Conservation (phyloP, 2,113 vertebrate genomes). For the Phaethon lepturus region DNA sequence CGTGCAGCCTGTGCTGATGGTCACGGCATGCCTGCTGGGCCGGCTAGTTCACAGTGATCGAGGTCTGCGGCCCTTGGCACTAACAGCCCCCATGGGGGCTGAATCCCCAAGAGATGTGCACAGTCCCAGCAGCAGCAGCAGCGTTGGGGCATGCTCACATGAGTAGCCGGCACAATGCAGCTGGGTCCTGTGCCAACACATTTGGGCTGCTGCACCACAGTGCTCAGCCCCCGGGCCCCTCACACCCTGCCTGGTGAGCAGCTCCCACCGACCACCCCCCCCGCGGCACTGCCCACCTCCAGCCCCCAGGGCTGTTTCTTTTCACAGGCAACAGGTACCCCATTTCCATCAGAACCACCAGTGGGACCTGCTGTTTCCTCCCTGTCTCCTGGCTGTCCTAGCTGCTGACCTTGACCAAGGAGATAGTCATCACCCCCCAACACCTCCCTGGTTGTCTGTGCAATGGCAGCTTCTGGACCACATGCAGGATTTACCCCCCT, state of each 20-base stretch:
- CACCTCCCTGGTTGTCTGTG: not conserved
- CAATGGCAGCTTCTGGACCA: not conserved
- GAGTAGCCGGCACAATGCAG: not conserved
- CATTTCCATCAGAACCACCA: not conserved
- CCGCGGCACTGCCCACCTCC: fast-evolving
- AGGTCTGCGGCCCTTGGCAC: not conserved
- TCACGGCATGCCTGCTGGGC: fast-evolving
- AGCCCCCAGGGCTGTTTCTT: not conserved
- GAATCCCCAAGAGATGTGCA: not conserved
- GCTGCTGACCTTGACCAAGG: not conserved
- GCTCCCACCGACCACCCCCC: not conserved
- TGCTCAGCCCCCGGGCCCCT: not conserved
- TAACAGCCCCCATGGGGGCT: not conserved
- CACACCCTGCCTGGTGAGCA: not conserved
- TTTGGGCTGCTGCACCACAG: not conserved
- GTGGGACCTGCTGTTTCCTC: not conserved
- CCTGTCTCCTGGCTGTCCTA: not conserved
- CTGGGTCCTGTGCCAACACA: not conserved
- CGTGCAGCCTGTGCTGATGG: not conserved
- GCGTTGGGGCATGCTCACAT: fast-evolving
- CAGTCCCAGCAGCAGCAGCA: not conserved
- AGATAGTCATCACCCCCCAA: not conserved
- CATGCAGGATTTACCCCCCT: not conserved
- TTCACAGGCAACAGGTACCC: not conserved
- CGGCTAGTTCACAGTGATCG: not conserved